Evolutionary conservation across 2,113 vertebrate genomes (phyloP).

Genomic region (Lagopus muta): DNA sequence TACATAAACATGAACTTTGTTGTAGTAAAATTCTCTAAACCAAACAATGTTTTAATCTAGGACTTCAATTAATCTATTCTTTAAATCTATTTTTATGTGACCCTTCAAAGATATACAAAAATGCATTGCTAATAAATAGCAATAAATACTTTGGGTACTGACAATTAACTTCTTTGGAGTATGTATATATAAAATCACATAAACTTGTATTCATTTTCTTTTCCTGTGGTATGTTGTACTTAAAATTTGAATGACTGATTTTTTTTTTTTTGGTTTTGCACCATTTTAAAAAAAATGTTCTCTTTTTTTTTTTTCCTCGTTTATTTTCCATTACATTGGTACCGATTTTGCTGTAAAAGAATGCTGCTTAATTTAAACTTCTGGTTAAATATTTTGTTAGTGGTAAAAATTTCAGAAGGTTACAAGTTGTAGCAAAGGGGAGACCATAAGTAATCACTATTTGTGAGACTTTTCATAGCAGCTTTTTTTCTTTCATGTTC

Average conservation of each 20-base stretch:
- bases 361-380: constrained; percentile 83
- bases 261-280: constrained; percentile 61
- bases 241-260: constrained; percentile 78
- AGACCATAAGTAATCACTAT: constrained; percentile 69
- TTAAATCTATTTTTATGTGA: constrained; percentile 91
- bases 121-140: constrained; percentile 86
- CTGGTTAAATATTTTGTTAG: constrained; percentile 77
- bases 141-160: constrained; percentile 93
- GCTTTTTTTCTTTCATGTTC: constrained; percentile 61
- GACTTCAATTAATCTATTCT: constrained; percentile 87
- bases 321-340: constrained; percentile 82
- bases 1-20: constrained; percentile 85
- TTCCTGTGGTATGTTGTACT: constrained; percentile 87
- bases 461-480: constrained; percentile 66
- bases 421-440: constrained; percentile 57
- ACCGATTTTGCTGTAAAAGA: constrained; percentile 86
- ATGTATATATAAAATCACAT: constrained; percentile 86
- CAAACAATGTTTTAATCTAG: constrained; percentile 84
- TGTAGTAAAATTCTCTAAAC: constrained; percentile 85
- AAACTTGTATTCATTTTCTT: constrained; percentile 86
- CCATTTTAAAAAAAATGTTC: constrained; percentile 73
- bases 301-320: neutral
- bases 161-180: constrained; percentile 83
- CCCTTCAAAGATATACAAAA: constrained; percentile 86
- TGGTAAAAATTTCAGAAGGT: constrained; percentile 62